Evolutionary conservation across 2,888 invertebrate genomes (phyloP).

Genomic region (Chromoteleia sp.): DNA sequence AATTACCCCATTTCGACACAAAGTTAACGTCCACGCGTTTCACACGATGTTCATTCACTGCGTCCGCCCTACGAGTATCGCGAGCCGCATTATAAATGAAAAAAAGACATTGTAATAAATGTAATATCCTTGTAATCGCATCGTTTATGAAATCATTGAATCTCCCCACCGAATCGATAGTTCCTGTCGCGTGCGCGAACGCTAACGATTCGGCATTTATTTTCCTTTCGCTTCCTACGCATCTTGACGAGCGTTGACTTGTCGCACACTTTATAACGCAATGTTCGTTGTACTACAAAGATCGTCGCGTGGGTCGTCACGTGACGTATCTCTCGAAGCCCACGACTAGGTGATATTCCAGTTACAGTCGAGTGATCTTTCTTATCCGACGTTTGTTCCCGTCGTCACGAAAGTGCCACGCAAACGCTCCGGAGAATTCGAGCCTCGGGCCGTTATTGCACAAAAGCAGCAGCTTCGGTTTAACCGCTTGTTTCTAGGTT

Average conservation of each 20-base stretch:
- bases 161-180: slow-evolving; percentile 53
- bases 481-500: slow-evolving; percentile 78
- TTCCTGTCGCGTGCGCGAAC: slow-evolving; percentile 74
- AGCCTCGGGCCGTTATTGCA: slow-evolving; percentile 60
- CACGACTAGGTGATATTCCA: slow-evolving; percentile 76
- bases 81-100: slow-evolving; percentile 19
- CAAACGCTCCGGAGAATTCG: slow-evolving; percentile 55
- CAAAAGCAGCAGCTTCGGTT: slow-evolving; percentile 46
- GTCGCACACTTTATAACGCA: slow-evolving; percentile 63
- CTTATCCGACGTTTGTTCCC: slow-evolving; percentile 43
- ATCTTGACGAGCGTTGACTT: slow-evolving; percentile 71
- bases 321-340: slow-evolving; percentile 71
- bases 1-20: slow-evolving; percentile 53
- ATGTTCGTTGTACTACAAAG: slow-evolving; percentile 51
- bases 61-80: slow-evolving; percentile 25
- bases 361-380: slow-evolving; percentile 78
- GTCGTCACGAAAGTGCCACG: slow-evolving; percentile 41
- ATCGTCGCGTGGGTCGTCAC: slow-evolving; percentile 65
- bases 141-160: slow-evolving; percentile 62
- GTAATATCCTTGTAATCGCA: slow-evolving; percentile 50
- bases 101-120: slow-evolving; percentile 50
- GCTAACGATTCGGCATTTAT: slow-evolving; percentile 73
- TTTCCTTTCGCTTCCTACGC: slow-evolving; percentile 81
- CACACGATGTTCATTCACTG: slow-evolving; percentile 63
- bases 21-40: slow-evolving; percentile 58